Evolutionary conservation across 2,888 invertebrate genomes (phyloP).

Genomic region (Pteria penguin): DNA sequence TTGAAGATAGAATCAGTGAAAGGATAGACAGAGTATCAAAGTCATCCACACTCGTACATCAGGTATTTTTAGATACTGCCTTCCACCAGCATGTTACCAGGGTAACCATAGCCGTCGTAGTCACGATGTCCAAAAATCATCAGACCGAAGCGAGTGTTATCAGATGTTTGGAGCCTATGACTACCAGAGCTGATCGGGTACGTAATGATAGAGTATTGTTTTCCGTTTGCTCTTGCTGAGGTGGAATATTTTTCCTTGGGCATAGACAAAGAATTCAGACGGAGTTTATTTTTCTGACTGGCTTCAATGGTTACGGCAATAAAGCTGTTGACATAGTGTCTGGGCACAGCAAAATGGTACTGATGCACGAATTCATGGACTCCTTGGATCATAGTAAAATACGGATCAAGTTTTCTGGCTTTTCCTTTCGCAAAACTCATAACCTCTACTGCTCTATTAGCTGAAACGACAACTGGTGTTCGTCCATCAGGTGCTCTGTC

Average conservation of each 20-base stretch:
- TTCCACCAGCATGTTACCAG: neutral
- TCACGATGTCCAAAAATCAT: constrained; percentile 6
- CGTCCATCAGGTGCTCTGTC: neutral
- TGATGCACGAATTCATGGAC: neutral
- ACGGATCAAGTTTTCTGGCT: neutral
- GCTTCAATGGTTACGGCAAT: neutral
- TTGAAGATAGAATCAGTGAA: no score
- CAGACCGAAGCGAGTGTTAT: constrained; percentile 1
- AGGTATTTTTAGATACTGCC: neutral
- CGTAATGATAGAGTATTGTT: neutral
- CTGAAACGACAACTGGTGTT: neutral
- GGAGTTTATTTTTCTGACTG: neutral
- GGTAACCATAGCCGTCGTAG: constrained; percentile 2
- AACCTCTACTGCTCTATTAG: neutral
- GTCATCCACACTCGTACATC: no score
- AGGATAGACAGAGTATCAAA: no score
- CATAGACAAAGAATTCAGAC: neutral
- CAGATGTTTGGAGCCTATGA: neutral
- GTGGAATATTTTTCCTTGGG: no score
- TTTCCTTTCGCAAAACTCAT: neutral
- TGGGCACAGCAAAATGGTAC: constrained; percentile 4
- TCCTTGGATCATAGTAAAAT: constrained; percentile 3
- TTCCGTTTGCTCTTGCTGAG: neutral
- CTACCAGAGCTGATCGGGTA: neutral
- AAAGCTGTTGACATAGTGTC: neutral